A percentile compares a stretch with the other conserved stretches of the same genome.
Evolutionary conservation across 2,797 vertebrate species (phyloP).

Genomic region (Sus cebifrons): DNA sequence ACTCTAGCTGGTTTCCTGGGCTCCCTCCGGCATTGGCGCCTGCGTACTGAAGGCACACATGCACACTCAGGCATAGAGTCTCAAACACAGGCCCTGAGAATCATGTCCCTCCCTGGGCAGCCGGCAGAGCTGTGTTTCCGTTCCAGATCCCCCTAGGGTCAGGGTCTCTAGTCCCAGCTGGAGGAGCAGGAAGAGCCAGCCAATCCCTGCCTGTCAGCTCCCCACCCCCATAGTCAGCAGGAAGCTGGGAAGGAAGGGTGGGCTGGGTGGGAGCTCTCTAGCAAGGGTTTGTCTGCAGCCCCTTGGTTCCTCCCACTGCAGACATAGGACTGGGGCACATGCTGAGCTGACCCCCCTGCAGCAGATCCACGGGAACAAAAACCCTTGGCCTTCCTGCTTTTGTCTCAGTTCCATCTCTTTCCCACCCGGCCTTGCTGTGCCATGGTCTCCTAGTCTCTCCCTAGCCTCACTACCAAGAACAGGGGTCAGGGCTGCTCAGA

Average conservation of each 20-base stretch:
- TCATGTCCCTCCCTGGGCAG: background rate
- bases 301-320: background rate
- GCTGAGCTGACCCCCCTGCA: background rate
- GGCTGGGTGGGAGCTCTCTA: background rate
- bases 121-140: background rate
- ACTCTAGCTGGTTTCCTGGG: background rate
- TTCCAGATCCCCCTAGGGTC: background rate
- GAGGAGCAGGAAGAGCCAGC: conserved; percentile 57
- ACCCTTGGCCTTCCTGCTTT: background rate
- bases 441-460: background rate
- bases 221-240: background rate
- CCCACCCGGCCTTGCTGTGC: background rate
- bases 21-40: background rate
- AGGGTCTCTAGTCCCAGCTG: conserved; percentile 23
- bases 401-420: background rate
- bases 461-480: background rate
- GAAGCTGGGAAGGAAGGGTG: conserved; percentile 61
- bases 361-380: background rate
- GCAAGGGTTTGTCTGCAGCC: background rate
- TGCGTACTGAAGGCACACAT: accelerated
- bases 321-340: background rate
- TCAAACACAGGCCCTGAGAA: background rate
- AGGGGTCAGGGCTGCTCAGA: background rate
- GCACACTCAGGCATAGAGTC: background rate
- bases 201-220: background rate